Evolutionary conservation across 2,888 invertebrate species (phyloP), one percentile per base, ranked within the genome.

Genomic region (Catocala nupta): DNA sequence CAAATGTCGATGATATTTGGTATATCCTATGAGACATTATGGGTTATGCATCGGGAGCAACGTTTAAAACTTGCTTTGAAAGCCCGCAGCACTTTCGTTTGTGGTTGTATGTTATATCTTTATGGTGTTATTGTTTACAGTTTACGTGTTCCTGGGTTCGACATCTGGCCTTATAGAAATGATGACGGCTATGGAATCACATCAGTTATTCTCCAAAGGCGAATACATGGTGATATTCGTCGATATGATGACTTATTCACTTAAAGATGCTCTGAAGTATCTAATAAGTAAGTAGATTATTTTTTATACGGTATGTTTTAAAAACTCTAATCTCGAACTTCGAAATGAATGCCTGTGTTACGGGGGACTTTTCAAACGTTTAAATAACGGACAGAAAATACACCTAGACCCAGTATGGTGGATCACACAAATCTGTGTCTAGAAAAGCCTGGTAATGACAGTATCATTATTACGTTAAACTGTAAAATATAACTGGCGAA

Each of bases 161-260:
- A 95, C 97, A n/a, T 95, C 96, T 64, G 97, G 97, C 5, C 95
- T 99, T 58, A 96, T 98, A 68, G 98, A 98, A 78, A 96, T 99
- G 95, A 98, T 99, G 97, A 96, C 96, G 43, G 96, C 97, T 25
- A 98, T 99, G 98, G 97, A 99, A 85, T 96, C 97, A 42, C 95
- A 97, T 48, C 97, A 98, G 73, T 91, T 99, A 63, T 97, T 99
- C 84, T 97, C 97, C 60, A 96, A 97, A 71, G 99, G 99, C 33
- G 98, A 99, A 86, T 99, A 99, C 90, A 97, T 98, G 95, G 97
- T 99, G 67, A 98, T 99, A 84, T 98, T 97, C 88, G 98, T 99
- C 13, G 99, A 99, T 86, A 97, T 97, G 96, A 96, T 97, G 95
- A 97, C 97, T n/a, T 98, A 97, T 88, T 96, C 97, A 13, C 95